Evolutionary conservation across 2,888 invertebrate genomes (phyloP), one percentile per base, ranked within the genome.

Genomic region (Asteroscopus sphinx): DNA sequence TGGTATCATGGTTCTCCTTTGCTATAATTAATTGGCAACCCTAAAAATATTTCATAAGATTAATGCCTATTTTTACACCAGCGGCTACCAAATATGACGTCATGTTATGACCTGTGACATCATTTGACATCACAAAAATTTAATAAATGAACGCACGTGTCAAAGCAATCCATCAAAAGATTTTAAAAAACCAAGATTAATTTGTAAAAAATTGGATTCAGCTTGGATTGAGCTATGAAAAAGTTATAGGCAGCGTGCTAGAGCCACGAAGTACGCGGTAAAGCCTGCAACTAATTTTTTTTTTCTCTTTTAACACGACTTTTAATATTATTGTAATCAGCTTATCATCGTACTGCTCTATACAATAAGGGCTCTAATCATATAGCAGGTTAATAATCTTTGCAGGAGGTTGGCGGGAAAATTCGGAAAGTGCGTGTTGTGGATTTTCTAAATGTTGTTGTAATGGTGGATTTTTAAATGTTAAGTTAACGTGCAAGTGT

Each of bases 161-260:
- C 49, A 48, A 32, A 40, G 48, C 54, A 55, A 64, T 68, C 49
- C 58, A 72, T 72, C 61, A 65, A 32, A 64, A 53, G 39, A 52
- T 60, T 70, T 73, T 68, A 68, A 33, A 49, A 56, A 57, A 64
- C 52, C 68, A 47, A 40, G 69, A 68, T 72, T 72, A 68, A 68
- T 73, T 68, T 58, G 47, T 53, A 56, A 68, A 73, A 72, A 72
- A 73, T 72, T 65, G 73, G 65, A 72, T 73, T 68, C 58, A 12
- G 65, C 51, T 72, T 65, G 73, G 65, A 72, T 73, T 68, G 61
- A 12, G 65, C 51, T 56, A 62, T 72, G 51, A 73, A 73, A 72
- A 73, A 65, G 53, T 68, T 61, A 61, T 57, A 59, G 61, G 64
- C 49, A 16, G 21, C 6, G 32, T 15, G 32, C 12, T 16, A 33